These are phyloP conservation scores for Bemisia tabaci DNA, from an alignment of 1,140 invertebrate genomes.

Conservation along the genomic window DNA sequence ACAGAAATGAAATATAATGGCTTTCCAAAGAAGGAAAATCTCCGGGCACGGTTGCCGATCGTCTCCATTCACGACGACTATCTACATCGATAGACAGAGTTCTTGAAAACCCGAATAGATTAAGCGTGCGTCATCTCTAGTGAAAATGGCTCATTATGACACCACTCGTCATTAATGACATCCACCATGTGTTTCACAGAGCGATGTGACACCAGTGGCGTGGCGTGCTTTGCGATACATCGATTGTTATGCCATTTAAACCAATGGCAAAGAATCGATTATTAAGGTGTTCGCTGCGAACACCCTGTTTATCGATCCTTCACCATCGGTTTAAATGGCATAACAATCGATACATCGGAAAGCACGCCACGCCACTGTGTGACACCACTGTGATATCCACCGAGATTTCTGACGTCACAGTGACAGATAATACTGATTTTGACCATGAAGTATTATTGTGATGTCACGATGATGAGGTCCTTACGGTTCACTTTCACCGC, in stretches of 20 bases:
- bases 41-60: not conserved
- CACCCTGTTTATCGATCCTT: not conserved
- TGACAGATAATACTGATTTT: not conserved
- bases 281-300: not conserved
- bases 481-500: too few species aligned
- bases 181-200: too few species aligned
- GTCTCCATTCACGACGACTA: not conserved
- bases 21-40: not conserved
- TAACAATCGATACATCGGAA: not conserved
- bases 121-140: not conserved
- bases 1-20: not conserved
- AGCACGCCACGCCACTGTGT: not conserved
- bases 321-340: not conserved
- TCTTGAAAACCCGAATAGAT: not conserved
- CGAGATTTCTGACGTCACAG: not conserved
- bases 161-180: too few species aligned
- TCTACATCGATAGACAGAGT: not conserved
- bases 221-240: not conserved
- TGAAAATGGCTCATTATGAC: not conserved
- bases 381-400: not conserved
- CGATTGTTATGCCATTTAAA: not conserved
- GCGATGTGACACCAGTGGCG: too few species aligned
- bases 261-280: not conserved
- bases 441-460: not conserved
- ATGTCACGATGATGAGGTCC: too few species aligned